Evolutionary conservation across 2,888 invertebrate species (phyloP), one percentile per base, ranked within the genome.

Genomic region (Stegana nigrithorax): DNA sequence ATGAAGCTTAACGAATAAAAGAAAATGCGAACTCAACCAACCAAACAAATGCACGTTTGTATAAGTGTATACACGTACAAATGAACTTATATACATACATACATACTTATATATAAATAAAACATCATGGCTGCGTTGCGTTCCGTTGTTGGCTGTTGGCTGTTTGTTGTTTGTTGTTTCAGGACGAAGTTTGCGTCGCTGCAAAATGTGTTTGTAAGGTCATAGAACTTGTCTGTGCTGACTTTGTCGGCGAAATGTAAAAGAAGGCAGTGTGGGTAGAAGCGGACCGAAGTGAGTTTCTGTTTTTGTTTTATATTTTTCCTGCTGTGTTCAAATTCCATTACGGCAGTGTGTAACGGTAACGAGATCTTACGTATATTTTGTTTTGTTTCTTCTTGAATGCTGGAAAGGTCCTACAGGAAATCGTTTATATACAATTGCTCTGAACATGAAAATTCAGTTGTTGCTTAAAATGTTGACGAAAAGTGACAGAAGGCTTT

Each of bases 181-280:
- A n/a, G n/a, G n/a, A n/a, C n/a, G n/a, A n/a, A n/a, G n/a, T n/a
- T n/a, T n/a, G n/a, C n/a, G n/a, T n/a, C 62, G 47, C 50, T 65
- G 65, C 62, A 50, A 67, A 65, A 66, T 80, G 73, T 72, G 79
- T 82, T 78, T 82, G 81, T 83, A 81, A 83, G 82, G 82, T 82
- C 82, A 83, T 81, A 73, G 82, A 83, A 82, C 82, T 82, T 82
- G 80, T 79, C 75, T 75, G 78, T 78, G 71, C 80, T 75, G 75
- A 73, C 71, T 71, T 68, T 77, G 68, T n/a, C 60, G 23, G 47
- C 1, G 36, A 14, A n/a, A n/a, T n/a, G n/a, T n/a, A n/a, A n/a
- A n/a, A n/a, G n/a, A n/a, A n/a, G n/a, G n/a, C n/a, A n/a, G 12
- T 21, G 42, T 17, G 6, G 26, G 36, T 23, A 42, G 21, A 26